These are phyloP conservation scores for Eledone cirrhosa DNA, from an alignment of 2,888 invertebrate genomes.

Conservation along the genomic window DNA sequence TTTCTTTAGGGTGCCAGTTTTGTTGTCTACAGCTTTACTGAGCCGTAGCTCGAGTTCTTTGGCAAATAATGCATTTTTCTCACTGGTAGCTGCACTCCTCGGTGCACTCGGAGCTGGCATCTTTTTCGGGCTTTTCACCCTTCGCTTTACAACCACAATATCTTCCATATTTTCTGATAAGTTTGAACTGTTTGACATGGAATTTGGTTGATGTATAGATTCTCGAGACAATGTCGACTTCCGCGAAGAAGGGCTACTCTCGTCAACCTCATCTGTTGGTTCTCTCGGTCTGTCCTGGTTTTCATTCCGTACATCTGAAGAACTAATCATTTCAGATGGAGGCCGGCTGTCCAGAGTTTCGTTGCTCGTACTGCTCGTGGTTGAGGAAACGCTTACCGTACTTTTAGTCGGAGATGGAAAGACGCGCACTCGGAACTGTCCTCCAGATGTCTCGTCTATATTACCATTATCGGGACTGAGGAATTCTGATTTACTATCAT, in stretches of 20 bases:
- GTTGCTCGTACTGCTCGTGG: slow-evolving; percentile 12
- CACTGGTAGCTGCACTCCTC: slow-evolving; percentile 27
- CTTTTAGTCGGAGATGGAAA: slow-evolving; percentile 24
- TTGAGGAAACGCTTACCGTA: slow-evolving; percentile 18
- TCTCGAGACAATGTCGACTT: slow-evolving; percentile 17
- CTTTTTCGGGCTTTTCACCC: slow-evolving; percentile 57
- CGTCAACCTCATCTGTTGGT: neutral
- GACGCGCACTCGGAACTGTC: slow-evolving; percentile 24
- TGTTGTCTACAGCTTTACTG: slow-evolving; percentile 35
- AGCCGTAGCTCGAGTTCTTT: slow-evolving; percentile 53
- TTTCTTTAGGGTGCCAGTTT: slow-evolving; percentile 33
- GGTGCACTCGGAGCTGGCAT: slow-evolving; percentile 46
- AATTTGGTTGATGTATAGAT: slow-evolving; percentile 13
- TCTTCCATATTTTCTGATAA: slow-evolving; percentile 30
- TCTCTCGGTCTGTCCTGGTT: neutral
- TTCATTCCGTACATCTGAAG: neutral
- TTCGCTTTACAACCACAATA: slow-evolving; percentile 43
- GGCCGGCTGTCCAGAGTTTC: neutral
- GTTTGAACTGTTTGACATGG: slow-evolving; percentile 18
- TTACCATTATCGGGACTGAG: neutral
- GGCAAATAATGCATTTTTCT: slow-evolving; percentile 44
- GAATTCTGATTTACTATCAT: slow-evolving; percentile 4
- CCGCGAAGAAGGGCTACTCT: slow-evolving; percentile 21
- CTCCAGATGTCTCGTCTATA: neutral
- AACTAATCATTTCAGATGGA: neutral